Base-by-base conservation (phyloP, 2,888 invertebrate genomes). In the Eristalis intricaria region DNA sequence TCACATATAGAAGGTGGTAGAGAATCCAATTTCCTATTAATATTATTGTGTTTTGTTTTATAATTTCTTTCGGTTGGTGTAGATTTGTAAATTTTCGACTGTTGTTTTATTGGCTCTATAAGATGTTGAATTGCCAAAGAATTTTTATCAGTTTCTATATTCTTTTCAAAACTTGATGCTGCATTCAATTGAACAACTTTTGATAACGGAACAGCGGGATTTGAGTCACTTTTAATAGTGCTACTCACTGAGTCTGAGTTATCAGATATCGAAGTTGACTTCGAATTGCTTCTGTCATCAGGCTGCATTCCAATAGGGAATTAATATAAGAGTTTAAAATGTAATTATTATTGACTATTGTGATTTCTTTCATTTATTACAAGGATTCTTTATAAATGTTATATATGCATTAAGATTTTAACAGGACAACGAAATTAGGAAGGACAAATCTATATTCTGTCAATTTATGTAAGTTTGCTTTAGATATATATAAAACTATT, bases 181-280 rank as follows among this genome's bases (percentile, higher is more conserved):
- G 79, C 60, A 50, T 58, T 76, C 68, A 77, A 56, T 65, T 78
- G 73, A 13, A 65, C 22, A 29, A 35, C 1, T 66, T 76, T 87
- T 43, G 23, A 60, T 10, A 76, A 65, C 61, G 80, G 43, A 26
- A 69, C 84, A 8, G 40, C 26, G 15, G 73, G 40, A 50, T 35
- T 29, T 43, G 78, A 10, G 11, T 68, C 63, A 63, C 35, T 65
- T 65, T 85, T 68, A 15, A 79, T 64, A 10, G 79, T 71, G 75
- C 75, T 79, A 87, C 75, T 83, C 63, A 79, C 66, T 68, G 83
- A 87, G n/a, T 87, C 86, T 63, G 83, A 84, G 29, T 87, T 84
- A 60, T 87, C 79, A 43, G 84, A 87, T 69, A 79, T 35, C 32
- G 73, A 87, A 64, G 84, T 65, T 69, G 87, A 84, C 40, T 84